Base-by-base conservation (phyloP, 2,113 vertebrate species). In the Aphyosemion australe region DNA sequence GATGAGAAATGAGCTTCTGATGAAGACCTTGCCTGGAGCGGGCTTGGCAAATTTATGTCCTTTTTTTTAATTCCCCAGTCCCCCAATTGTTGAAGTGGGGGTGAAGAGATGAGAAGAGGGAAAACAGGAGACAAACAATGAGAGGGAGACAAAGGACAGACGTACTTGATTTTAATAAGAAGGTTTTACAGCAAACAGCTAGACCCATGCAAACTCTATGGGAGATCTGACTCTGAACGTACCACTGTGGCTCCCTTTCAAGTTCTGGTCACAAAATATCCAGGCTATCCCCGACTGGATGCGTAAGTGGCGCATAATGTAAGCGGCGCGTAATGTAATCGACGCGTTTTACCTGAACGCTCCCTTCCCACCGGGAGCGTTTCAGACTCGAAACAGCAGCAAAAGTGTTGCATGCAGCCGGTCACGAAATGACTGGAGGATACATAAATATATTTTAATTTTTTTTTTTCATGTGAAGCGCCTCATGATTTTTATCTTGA, bases 21-120 rank as follows among this genome's bases (percentile, higher is more conserved):
- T 88, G 82, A 90, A 90, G 88, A 91, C 89, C 90, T 93, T 91
- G 90, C 91, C 89, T 86, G 65, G 46, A 86, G 91, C 84, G n/a
- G 26, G 52, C 74, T 51, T 37, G 0, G 72, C 76, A 76, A 86
- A 92, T 90, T 89, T 88, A 89, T 92, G 86, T 89, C 85, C 53
- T 79, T 76, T 63, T 69, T 76, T 60, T n/a, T 50, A 75, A 74
- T 57, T 52, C 70, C 69, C 61, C 67, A 50, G 31, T 46, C 54
- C 58, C 6, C 39, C 41, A 12, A 11, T 57, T 41, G 72, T 61
- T 14, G 18, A 8, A 60, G 61, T 31, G 32, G 48, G 58, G 48
- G 11, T 15, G 61, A 53, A 71, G 69, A 54, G 79, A 72, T 47
- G 55, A 67, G 64, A 43, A 54, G 32, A 2, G 18, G 66, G 37